Conservation (phyloP, 1,140 invertebrate genomes). For the Drosophila pachea region DNA sequence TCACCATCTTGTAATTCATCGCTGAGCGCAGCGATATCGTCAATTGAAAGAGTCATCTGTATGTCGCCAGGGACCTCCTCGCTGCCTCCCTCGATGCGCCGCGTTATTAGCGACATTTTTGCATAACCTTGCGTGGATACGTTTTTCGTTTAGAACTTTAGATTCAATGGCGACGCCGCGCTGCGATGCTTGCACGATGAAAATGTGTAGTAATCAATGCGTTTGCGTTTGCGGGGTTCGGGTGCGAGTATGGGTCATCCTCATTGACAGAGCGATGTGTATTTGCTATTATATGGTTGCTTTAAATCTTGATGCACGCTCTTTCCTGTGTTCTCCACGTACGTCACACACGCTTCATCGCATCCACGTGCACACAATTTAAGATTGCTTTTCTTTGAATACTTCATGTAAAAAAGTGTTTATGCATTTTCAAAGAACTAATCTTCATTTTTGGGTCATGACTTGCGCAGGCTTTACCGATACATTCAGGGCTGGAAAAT, state of each 20-base stretch:
- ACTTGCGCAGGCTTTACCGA: constrained; percentile 32
- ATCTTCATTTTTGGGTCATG: constrained; percentile 36
- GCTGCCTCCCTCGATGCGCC: constrained; percentile 3
- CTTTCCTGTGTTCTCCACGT: constrained; percentile 17
- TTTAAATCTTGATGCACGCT: constrained; percentile 19
- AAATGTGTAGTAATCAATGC: constrained; percentile 50
- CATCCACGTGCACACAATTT: constrained; percentile 47
- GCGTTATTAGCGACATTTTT: constrained; percentile 30
- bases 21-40: constrained; percentile 6
- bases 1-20: constrained; percentile 62
- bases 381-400: constrained; percentile 45
- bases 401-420: constrained; percentile 48
- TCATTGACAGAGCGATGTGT: constrained; percentile 26
- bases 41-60: constrained; percentile 10
- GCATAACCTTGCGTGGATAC: constrained; percentile 21
- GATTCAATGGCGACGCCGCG: constrained; percentile 53
- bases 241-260: constrained; percentile 37
- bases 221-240: constrained; percentile 30
- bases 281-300: constrained; percentile 4
- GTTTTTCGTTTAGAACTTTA: constrained; percentile 41
- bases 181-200: constrained; percentile 18
- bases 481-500: constrained; percentile 21
- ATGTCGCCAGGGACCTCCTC: background rate
- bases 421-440: constrained; percentile 44
- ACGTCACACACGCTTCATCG: constrained; percentile 31